Percentiles rank a stretch among this genome's conserved stretches.
Conservation (phyloP, 2,113 vertebrate species). For the Poeciliopsis prolifica region DNA sequence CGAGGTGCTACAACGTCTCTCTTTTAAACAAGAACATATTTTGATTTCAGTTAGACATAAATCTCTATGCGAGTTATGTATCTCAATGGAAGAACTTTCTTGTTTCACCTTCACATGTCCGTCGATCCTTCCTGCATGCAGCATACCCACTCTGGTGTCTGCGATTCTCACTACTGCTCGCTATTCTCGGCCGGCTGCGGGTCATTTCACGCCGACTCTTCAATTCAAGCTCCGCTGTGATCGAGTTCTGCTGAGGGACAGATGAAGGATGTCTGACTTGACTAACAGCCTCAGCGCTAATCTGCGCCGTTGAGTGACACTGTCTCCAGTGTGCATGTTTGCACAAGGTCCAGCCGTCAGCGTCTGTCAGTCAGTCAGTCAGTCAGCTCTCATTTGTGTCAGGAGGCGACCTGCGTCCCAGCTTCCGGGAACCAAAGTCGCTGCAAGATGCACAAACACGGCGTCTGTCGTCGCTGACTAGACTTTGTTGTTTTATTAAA, state of each 20-base stretch:
- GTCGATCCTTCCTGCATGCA: too few species aligned
- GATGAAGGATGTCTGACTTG: constrained; percentile 62
- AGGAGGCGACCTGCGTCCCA: constrained; percentile 43
- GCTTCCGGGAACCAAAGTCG: constrained; percentile 37
- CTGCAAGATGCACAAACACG: constrained; percentile 46
- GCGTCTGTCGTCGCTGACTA: constrained; percentile 34
- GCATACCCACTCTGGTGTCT: too few species aligned
- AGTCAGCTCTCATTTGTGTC: constrained; percentile 72
- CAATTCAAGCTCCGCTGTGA: constrained; percentile 32
- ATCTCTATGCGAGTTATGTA: too few species aligned
- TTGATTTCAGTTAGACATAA: too few species aligned
- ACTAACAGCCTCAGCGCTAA: constrained; percentile 58
- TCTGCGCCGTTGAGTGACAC: constrained; percentile 66
- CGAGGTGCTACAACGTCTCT: too few species aligned
- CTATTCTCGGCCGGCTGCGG: constrained; percentile 5
- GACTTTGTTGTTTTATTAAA: constrained; percentile 28
- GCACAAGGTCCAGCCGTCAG: constrained; percentile 56
- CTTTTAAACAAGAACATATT: too few species aligned
- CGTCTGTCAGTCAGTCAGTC: constrained; percentile 74
- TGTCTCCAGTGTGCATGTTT: constrained; percentile 61
- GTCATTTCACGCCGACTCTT: constrained; percentile 35
- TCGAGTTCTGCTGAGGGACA: constrained; percentile 56
- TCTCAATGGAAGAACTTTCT: too few species aligned
- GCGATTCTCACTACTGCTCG: too few species aligned
- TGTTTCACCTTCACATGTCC: too few species aligned